Percentiles rank a stretch among this genome's conserved stretches.
Evolutionary conservation across 2,113 vertebrate genomes (phyloP).

Genomic region (Paramisgurnus dabryanus): DNA sequence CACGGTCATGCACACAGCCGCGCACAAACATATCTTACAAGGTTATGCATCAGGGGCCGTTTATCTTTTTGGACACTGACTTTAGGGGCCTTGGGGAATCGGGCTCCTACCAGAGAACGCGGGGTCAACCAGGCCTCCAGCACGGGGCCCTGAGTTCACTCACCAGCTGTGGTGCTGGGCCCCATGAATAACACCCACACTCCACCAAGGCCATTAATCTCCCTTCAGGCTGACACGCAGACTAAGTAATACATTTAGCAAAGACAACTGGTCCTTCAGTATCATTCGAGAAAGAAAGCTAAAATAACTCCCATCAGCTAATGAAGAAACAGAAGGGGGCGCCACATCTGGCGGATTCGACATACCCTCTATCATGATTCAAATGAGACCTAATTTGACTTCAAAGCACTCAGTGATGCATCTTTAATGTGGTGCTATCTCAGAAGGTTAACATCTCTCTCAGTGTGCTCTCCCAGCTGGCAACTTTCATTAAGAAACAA

Average conservation of each 20-base stretch:
- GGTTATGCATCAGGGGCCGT: constrained; percentile 52
- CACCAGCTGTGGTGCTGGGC: constrained; percentile 46
- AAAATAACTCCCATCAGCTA: constrained; percentile 18
- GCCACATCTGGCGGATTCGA: constrained; percentile 34
- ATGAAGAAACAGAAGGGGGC: constrained; percentile 60
- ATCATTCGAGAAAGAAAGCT: constrained; percentile 17
- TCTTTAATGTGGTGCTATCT: constrained; percentile 74
- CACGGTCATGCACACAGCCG: constrained; percentile 19
- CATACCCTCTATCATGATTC: constrained; percentile 55
- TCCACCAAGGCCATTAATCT: constrained; percentile 42
- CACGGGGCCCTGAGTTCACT: constrained; percentile 40
- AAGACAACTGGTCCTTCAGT: constrained; percentile 45
- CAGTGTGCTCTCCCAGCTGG: constrained; percentile 66
- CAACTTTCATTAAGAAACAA: constrained; percentile 67
- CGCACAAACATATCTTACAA: constrained; percentile 19
- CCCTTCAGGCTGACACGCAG: constrained; percentile 28
- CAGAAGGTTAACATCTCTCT: constrained; percentile 74
- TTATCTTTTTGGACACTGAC: constrained; percentile 59
- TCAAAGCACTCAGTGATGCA: constrained; percentile 75
- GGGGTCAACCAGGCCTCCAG: constrained; percentile 32
- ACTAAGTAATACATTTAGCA: constrained; percentile 21
- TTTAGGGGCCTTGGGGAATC: constrained; percentile 33
- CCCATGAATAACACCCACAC: constrained; percentile 26
- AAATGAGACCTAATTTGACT: constrained; percentile 70
- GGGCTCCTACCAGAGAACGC: constrained; percentile 36